Base-by-base conservation (phyloP, 2,113 vertebrate genomes). In the Podarcis raffonei region DNA sequence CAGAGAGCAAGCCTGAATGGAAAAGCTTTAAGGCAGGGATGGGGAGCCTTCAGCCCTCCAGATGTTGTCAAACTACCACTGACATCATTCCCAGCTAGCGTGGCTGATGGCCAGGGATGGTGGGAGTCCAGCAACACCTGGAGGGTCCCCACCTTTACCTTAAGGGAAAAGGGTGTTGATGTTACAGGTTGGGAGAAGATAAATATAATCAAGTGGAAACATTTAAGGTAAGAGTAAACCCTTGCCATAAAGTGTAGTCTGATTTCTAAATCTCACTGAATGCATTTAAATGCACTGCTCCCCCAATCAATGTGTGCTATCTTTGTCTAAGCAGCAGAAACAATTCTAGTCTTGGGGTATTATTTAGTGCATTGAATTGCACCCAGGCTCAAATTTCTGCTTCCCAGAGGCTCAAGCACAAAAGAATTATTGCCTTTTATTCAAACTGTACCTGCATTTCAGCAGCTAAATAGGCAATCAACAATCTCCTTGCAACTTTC, bases 391-490 rank as follows among this genome's bases (percentile, higher is more conserved):
- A 30, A 84, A 25, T 69, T 18, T 76, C 42, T 53, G 62, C 65
- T 90, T 23, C 66, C 27, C 76, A 53, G 80, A 79, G 16, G 11
- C 25, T 91, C 16, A 89, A 6, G 13, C 4, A 85, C 71, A 39
- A 13, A 87, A 87, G 35, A 81, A 53, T 87, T 71, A 5, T 15
- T 7, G 0, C 11, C 72, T 23, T 0, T 23, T 25, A 86, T 88
- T 62, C 35, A 87, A 68, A 65, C 69, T 86, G 87, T 48, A 89
- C 39, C 72, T 22, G 77, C 72, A 72, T 77, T 80, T 89, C 39
- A 94, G 78, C 5, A 92, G 89, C 39, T 87, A 22, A 18, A 89
- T n/a, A 79, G 39, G 16, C 11, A 39, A 30, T 5, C 80, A 72
- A 25, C 2, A 0, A 83, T 81, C 23, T 87, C 42, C 66, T 87